These are phyloP conservation scores for Alitta virens DNA, from an alignment of 2,888 invertebrate genomes.

Conservation along the genomic window DNA sequence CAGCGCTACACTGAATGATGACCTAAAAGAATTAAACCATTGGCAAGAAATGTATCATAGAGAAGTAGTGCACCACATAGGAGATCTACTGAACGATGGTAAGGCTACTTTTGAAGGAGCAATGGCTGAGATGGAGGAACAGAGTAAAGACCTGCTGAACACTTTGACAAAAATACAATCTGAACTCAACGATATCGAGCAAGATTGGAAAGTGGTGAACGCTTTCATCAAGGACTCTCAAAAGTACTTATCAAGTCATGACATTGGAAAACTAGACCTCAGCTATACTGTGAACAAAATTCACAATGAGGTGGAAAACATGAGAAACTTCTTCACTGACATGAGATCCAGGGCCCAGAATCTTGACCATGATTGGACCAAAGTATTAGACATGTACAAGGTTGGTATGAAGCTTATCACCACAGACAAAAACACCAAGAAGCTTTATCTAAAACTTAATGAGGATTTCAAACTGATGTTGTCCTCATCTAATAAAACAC, in stretches of 20 bases:
- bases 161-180: background rate
- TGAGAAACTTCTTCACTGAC: slow-evolving; percentile 8
- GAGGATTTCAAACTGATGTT: too few relatives aligned
- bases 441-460: background rate
- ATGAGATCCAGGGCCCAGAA: slow-evolving; percentile 11
- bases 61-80: too few relatives aligned
- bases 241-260: background rate
- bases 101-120: too few relatives aligned
- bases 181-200: background rate
- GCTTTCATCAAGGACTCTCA: background rate
- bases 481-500: too few relatives aligned
- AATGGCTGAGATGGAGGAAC: background rate
- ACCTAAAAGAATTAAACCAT: too few relatives aligned
- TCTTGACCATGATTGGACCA: slow-evolving; percentile 16
- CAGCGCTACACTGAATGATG: too few relatives aligned
- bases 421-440: slow-evolving; percentile 3
- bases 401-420: slow-evolving; percentile 1
- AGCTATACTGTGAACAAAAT: too few relatives aligned
- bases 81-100: too few relatives aligned
- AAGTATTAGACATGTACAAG: slow-evolving; percentile 2
- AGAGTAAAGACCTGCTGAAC: background rate
- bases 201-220: slow-evolving; percentile 7
- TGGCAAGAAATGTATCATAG: too few relatives aligned
- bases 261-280: background rate
- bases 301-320: background rate